Conservation (phyloP, 2,113 vertebrate genomes). For the Gymnogyps californianus region DNA sequence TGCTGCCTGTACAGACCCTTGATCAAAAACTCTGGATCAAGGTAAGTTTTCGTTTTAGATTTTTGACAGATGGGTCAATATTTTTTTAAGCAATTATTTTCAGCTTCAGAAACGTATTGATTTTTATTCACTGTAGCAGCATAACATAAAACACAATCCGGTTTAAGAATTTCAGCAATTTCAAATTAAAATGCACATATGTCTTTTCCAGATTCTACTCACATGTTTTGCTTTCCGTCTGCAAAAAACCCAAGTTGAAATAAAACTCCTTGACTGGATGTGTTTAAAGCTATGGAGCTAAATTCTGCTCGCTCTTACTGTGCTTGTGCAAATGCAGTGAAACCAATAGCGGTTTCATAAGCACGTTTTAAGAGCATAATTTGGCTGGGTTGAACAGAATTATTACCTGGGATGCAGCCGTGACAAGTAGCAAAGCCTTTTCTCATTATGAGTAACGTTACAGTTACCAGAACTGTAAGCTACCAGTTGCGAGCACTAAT, state of each 20-base stretch:
- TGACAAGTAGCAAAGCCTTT: slow-evolving; percentile 48
- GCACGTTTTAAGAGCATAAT: slow-evolving; percentile 16
- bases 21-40: slow-evolving; percentile 84
- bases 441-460: slow-evolving; percentile 54
- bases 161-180: neutral
- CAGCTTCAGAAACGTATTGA: neutral
- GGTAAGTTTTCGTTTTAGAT: slow-evolving; percentile 64
- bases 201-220: slow-evolving; percentile 24
- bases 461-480: slow-evolving; percentile 54
- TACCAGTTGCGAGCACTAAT: slow-evolving; percentile 55
- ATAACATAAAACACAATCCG: neutral
- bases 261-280: slow-evolving; percentile 35
- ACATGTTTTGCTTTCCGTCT: neutral
- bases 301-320: neutral
- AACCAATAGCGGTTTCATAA: neutral
- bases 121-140: neutral
- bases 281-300: slow-evolving; percentile 19
- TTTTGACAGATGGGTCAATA: neutral
- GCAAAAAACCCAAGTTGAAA: slow-evolving; percentile 34
- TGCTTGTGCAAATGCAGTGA: slow-evolving; percentile 12
- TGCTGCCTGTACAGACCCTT: slow-evolving; percentile 83
- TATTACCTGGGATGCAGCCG: slow-evolving; percentile 43
- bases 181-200: slow-evolving; percentile 3
- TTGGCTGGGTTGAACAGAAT: slow-evolving; percentile 57
- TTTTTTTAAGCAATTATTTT: neutral